A percentile compares a stretch with the other conserved stretches of the same genome.
phyloP scores from a whole-genome alignment of 1,140 invertebrate species.

The Araneus ventricosus region DNA sequence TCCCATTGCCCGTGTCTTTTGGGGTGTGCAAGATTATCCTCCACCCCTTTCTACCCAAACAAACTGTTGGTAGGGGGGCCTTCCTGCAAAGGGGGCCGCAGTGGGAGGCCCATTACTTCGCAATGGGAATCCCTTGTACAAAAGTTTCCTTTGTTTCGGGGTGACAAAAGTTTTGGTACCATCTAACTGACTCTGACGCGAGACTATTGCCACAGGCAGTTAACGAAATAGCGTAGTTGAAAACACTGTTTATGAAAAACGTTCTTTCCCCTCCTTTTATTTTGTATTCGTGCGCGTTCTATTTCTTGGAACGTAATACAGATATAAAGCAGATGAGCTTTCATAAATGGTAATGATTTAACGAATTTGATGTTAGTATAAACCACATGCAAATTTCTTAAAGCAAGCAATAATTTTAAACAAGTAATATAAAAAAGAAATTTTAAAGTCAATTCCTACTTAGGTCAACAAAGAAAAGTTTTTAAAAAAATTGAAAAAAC shows the following conservation, averaged over 20 bases:
- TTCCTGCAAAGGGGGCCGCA: neutral
- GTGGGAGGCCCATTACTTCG: conserved; percentile 40
- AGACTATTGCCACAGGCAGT: conserved; percentile 17
- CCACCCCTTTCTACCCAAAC: conserved; percentile 35
- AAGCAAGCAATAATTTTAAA: too few relatives aligned
- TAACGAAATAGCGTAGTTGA: neutral
- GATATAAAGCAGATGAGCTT: too few relatives aligned
- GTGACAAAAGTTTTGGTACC: conserved; percentile 51
- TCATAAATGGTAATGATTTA: too few relatives aligned
- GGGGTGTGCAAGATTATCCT: conserved; percentile 54
- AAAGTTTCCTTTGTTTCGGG: conserved; percentile 38
- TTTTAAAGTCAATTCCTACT: too few relatives aligned
- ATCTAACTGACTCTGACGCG: conserved; percentile 21
- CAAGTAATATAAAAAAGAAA: too few relatives aligned
- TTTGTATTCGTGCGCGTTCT: too few relatives aligned
- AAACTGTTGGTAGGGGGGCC: conserved; percentile 20
- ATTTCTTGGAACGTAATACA: too few relatives aligned
- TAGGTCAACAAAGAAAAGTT: too few relatives aligned
- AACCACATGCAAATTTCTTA: too few relatives aligned
- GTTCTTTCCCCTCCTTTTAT: neutral
- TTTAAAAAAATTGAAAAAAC: too few relatives aligned
- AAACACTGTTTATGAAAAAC: neutral
- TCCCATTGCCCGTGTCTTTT: neutral
- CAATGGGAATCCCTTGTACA: neutral
- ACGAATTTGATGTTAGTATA: too few relatives aligned